Conservation (phyloP, 2,797 vertebrate genomes). For the Rhynchotus rufescens region DNA sequence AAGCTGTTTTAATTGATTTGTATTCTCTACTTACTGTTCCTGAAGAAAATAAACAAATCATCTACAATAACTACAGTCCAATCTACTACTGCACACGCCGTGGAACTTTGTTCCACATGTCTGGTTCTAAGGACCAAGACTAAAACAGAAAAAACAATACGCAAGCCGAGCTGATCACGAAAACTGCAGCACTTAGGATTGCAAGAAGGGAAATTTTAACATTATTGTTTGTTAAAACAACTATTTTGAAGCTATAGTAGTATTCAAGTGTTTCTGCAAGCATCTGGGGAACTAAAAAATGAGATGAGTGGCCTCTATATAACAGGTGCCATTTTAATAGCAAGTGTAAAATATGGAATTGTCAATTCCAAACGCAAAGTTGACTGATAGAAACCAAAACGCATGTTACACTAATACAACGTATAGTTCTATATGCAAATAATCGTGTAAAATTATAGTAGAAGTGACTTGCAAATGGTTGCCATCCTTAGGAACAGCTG, state of each 20-base stretch:
- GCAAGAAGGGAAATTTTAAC: not conserved
- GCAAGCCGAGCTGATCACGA: not conserved
- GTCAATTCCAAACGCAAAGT: conserved; percentile 28
- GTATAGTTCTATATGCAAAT: not conserved
- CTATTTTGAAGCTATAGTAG: not conserved
- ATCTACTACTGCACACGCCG: not conserved
- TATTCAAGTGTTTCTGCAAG: not conserved
- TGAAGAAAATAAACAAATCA: not conserved
- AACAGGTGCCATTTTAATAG: not conserved
- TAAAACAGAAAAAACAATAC: accelerated
- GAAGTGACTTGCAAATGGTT: not conserved
- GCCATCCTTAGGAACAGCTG: not conserved
- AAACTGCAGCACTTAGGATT: not conserved
- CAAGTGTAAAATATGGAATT: not conserved
- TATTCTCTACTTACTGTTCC: not conserved
- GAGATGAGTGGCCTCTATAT: not conserved
- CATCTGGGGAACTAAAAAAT: not conserved
- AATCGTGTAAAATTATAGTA: not conserved
- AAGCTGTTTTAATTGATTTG: not conserved
- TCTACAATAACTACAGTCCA: not conserved
- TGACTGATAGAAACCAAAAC: conserved; percentile 26
- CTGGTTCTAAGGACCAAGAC: not conserved
- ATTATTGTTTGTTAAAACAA: not conserved
- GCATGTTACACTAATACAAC: not conserved
- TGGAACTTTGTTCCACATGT: not conserved